Percentiles rank a stretch among this genome's conserved stretches.
Conservation (phyloP, 1,140 invertebrate species). For the Anthonomus grandis region DNA sequence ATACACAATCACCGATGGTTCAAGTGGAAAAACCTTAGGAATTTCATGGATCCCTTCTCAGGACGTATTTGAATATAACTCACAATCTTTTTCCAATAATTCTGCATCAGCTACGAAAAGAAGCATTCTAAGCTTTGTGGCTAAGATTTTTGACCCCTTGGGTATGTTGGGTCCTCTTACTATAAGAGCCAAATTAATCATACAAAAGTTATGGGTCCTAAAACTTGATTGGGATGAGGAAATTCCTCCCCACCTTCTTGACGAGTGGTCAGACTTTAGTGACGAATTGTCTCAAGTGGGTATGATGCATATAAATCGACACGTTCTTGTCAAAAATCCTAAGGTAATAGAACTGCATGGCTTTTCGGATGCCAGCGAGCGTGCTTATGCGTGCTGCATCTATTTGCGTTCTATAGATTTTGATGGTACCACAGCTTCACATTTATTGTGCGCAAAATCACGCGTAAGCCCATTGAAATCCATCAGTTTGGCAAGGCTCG, state of each 20-base stretch:
- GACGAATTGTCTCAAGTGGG: slow-evolving; percentile 18
- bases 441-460: slow-evolving; percentile 37
- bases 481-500: slow-evolving; percentile 41
- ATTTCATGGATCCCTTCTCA: too few species aligned
- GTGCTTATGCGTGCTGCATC: slow-evolving; percentile 38
- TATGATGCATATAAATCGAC: slow-evolving; percentile 27
- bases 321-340: slow-evolving; percentile 13
- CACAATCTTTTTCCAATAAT: too few species aligned
- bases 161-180: slow-evolving; percentile 43
- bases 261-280: slow-evolving; percentile 25
- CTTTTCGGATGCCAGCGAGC: slow-evolving; percentile 41
- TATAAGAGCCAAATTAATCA: slow-evolving; percentile 44
- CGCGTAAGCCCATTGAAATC: slow-evolving; percentile 44
- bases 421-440: neutral
- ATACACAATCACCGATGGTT: too few species aligned
- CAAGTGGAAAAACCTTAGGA: too few species aligned
- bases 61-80: too few species aligned
- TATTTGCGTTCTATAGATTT: slow-evolving; percentile 22
- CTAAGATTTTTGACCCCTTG: slow-evolving; percentile 34
- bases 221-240: slow-evolving; percentile 47
- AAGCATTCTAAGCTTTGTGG: slow-evolving; percentile 37
- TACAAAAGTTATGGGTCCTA: slow-evolving; percentile 47
- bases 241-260: slow-evolving; percentile 36
- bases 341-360: slow-evolving; percentile 35
- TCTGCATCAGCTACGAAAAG: slow-evolving; percentile 42